Percentiles rank a stretch among this genome's conserved stretches.
These are phyloP conservation scores for Aphelenchoides bicaudatus DNA, from an alignment of 2,888 invertebrate species.

Conservation along the genomic window DNA sequence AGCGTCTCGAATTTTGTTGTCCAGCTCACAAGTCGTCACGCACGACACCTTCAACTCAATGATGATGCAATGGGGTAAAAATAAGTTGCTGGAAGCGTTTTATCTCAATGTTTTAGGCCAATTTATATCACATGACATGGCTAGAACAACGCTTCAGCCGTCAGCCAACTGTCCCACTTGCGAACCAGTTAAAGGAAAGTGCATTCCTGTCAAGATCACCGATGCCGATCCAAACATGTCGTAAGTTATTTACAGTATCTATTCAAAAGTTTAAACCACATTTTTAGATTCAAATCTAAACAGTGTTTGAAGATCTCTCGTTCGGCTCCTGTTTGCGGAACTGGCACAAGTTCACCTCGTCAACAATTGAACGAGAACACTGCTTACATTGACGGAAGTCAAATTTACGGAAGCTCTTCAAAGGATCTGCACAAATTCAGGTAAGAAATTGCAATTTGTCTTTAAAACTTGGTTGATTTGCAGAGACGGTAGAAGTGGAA, in stretches of 20 bases:
- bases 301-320: constrained; percentile 64
- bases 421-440: constrained; percentile 57
- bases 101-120: constrained; percentile 46
- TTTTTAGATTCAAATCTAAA: constrained; percentile 50
- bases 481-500: constrained; percentile 49
- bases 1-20: constrained; percentile 51
- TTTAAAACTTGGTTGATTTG: too few relatives aligned
- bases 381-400: constrained; percentile 83
- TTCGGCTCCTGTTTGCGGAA: constrained; percentile 91
- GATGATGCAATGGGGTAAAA: constrained; percentile 52
- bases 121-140: constrained; percentile 60
- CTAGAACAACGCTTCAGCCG: constrained; percentile 47
- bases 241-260: constrained; percentile 25
- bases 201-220: constrained; percentile 55
- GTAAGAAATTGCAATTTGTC: too few relatives aligned
- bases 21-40: constrained; percentile 49
- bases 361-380: constrained; percentile 76
- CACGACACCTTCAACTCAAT: constrained; percentile 56
- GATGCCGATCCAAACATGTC: constrained; percentile 48
- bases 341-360: constrained; percentile 85
- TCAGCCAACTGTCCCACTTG: constrained; percentile 49
- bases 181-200: constrained; percentile 54
- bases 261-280: neutral
- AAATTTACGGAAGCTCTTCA: constrained; percentile 80
- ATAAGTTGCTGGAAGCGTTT: neutral